Conservation (phyloP, 1,140 invertebrate genomes). For the Tetramorium parvispinum region DNA sequence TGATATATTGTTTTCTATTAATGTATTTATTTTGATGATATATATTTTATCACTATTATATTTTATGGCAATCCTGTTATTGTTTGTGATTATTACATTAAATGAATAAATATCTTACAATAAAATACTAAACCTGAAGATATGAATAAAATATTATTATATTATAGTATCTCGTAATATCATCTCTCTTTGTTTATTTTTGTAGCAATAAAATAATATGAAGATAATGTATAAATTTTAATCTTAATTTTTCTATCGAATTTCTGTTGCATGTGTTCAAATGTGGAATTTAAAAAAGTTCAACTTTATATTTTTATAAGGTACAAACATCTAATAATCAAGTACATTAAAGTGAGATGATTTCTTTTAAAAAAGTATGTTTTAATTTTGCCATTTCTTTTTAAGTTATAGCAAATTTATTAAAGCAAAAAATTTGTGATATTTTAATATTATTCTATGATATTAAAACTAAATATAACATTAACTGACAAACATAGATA, state of each 20-base stretch:
- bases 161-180: background rate
- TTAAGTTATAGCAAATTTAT: background rate
- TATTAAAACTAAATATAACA: background rate
- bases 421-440: background rate
- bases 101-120: conserved; percentile 2
- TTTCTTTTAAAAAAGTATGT: background rate
- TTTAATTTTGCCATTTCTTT: background rate
- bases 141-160: background rate
- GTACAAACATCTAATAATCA: background rate
- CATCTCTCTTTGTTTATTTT: background rate
- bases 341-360: background rate
- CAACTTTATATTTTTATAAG: background rate
- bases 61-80: background rate
- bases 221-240: background rate
- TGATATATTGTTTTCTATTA: conserved; percentile 15
- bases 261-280: background rate
- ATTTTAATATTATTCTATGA: background rate
- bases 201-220: background rate
- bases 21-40: conserved; percentile 5
- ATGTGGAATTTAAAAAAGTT: background rate
- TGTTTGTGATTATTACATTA: conserved; percentile 20
- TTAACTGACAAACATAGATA: background rate
- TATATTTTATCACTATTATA: conserved; percentile 3
- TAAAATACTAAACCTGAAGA: background rate
- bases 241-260: background rate